Base-by-base conservation (phyloP, 2,888 invertebrate species). In the Deilephila porcellus region DNA sequence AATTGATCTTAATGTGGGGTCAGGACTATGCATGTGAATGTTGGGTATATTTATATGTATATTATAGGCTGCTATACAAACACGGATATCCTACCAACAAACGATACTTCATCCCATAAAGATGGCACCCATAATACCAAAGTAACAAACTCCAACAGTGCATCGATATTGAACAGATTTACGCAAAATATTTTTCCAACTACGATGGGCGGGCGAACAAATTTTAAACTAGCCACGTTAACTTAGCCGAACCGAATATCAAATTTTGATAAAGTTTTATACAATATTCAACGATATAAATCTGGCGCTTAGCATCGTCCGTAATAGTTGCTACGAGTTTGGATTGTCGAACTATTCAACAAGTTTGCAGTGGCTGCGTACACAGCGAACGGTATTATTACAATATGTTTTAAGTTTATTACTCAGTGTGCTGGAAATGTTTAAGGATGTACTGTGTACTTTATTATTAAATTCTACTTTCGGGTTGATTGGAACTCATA, bases 231-330 rank as follows among this genome's bases (percentile, higher is more conserved):
- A 32, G 64, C 73, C 63, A 70, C 67, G 72, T 70, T 60, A 77
- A 78, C 73, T 76, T 34, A 53, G 72, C 72, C 70, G 73, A 75
- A 74, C 71, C 67, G 53, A 74, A 71, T 74, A 76, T 76, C 71
- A 74, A 74, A 76, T 72, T 78, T 76, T 74, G 76, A 77, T 76
- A 76, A 75, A 80, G 74, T 79, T 79, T 76, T 73, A 76, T 74
- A 76, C 75, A 78, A 78, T 77, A 75, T 76, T 76, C 71, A 45
- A 25, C 60, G 60, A 56, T 63, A 71, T 73, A 77, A 78, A 77
- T 76, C 76, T 77, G 45, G 25, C 37, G 60, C 53, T 74, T 73
- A 72, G 67, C 76, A 64, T 76, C 52, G 74, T 72, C 75, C 52
- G 67, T 60, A 72, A 78, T 76, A 78, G 75, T 77, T 76, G n/a